These are phyloP conservation scores for Montipora capitata DNA, from an alignment of 92 coral and sea anemone species.

Conservation along the genomic window DNA sequence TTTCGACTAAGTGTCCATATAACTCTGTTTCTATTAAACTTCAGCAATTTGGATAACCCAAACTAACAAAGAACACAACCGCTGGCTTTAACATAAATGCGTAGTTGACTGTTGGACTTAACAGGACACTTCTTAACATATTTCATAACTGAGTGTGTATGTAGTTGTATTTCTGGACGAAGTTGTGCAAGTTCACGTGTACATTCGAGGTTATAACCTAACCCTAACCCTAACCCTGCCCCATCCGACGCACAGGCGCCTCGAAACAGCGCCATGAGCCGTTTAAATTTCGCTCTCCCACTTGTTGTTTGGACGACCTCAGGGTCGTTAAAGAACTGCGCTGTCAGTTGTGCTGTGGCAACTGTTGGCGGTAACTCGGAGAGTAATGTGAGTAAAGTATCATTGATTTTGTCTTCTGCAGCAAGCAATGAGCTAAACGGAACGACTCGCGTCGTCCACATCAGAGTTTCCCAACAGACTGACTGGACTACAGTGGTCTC, in stretches of 20 bases:
- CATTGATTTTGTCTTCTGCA: constrained; percentile 79
- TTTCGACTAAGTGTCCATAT: too few species aligned
- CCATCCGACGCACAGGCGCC: constrained; percentile 70
- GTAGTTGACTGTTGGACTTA: too few species aligned
- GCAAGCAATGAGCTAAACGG: constrained; percentile 89
- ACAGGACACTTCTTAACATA: too few species aligned
- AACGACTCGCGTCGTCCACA: constrained; percentile 84
- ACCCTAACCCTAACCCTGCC: constrained; percentile 1
- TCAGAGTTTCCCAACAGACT: constrained; percentile 89
- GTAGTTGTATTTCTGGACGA: too few species aligned
- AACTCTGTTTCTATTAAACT: too few species aligned
- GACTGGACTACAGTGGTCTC: constrained; percentile 45
- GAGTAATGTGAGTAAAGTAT: constrained; percentile 89
- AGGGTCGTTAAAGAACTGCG: constrained; percentile 91
- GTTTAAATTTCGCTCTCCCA: constrained; percentile 57
- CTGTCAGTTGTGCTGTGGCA: constrained; percentile 87
- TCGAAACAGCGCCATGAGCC: constrained; percentile 90
- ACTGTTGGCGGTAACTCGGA: constrained; percentile 88
- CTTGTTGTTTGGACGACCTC: constrained; percentile 76
- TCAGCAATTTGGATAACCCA: too few species aligned
- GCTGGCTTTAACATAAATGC: too few species aligned
- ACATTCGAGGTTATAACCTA: neutral
- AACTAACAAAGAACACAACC: too few species aligned
- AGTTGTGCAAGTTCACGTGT: too few species aligned
- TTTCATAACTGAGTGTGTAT: too few species aligned